Evolutionary conservation across 2,888 invertebrate genomes (phyloP).

Genomic region (Hololepta plana): DNA sequence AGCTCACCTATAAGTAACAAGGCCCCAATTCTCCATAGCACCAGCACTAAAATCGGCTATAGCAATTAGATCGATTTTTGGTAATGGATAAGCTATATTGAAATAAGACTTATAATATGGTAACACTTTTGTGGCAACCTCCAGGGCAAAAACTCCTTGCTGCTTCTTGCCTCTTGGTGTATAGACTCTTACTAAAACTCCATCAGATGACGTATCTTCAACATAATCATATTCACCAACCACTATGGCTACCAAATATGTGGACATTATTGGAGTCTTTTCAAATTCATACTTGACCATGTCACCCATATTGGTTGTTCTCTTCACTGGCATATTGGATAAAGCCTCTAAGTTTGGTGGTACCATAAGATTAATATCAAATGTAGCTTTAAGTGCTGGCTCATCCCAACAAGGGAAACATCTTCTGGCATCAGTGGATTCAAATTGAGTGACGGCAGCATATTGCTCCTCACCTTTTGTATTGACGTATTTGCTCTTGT

Average conservation of each 20-base stretch:
- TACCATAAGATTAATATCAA: slow-evolving; percentile 70
- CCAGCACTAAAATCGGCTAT: slow-evolving; percentile 89
- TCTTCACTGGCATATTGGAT: slow-evolving; percentile 72
- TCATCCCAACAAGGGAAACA: slow-evolving; percentile 98
- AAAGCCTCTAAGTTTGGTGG: slow-evolving; percentile 67
- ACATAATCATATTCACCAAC: slow-evolving; percentile 90
- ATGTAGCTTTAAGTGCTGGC: slow-evolving; percentile 86
- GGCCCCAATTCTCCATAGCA: slow-evolving; percentile 98
- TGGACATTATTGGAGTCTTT: slow-evolving; percentile 84
- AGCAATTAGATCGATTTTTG: slow-evolving; percentile 91
- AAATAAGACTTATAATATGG: slow-evolving; percentile 92
- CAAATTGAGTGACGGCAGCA: slow-evolving; percentile 83
- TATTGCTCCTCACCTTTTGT: slow-evolving; percentile 57
- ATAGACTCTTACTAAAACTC: slow-evolving; percentile 61
- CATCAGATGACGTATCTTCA: slow-evolving; percentile 64
- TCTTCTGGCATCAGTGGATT: slow-evolving; percentile 73
- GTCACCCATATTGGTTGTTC: slow-evolving; percentile 13
- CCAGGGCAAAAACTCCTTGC: slow-evolving; percentile 78
- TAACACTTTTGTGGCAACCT: slow-evolving; percentile 75
- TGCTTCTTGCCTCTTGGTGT: slow-evolving; percentile 79
- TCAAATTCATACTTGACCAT: slow-evolving; percentile 38
- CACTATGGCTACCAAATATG: slow-evolving; percentile 82
- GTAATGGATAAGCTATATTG: slow-evolving; percentile 81
- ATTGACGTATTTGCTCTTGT: slow-evolving; percentile 68
- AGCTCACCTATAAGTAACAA: slow-evolving; percentile 47